A percentile compares a stretch with the other conserved stretches of the same genome.
phyloP scores from a whole-genome alignment of 1,140 invertebrate genomes.

The Drosophila sp. region DNA sequence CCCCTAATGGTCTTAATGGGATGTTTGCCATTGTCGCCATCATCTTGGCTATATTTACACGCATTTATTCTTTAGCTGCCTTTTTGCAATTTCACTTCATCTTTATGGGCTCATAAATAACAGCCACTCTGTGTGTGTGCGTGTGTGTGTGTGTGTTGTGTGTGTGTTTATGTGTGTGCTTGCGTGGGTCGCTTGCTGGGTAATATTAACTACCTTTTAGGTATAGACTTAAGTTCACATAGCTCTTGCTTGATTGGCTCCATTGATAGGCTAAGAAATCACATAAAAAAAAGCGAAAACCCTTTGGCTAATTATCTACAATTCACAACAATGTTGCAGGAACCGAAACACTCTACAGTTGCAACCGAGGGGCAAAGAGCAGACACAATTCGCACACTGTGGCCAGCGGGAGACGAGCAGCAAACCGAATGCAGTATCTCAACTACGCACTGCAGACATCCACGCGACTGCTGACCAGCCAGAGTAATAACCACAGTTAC shows the following conservation, averaged over 20 bases:
- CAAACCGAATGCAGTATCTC: conserved; percentile 84
- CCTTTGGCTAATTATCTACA: conserved; percentile 30
- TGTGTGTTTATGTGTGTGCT: too few species aligned
- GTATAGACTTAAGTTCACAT: neutral
- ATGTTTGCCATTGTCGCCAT: conserved; percentile 76
- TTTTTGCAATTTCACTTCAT: conserved; percentile 68
- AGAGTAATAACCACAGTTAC: conserved; percentile 60
- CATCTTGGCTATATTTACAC: conserved; percentile 33
- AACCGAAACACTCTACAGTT: neutral
- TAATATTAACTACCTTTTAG: conserved; percentile 8
- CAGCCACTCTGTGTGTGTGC: conserved; percentile 35
- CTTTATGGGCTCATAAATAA: conserved; percentile 79
- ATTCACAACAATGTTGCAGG: conserved; percentile 40
- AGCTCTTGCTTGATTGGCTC: neutral
- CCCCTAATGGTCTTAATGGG: conserved; percentile 67
- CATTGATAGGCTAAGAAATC: conserved; percentile 5
- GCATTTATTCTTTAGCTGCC: conserved; percentile 46
- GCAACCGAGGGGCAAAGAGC: too few species aligned
- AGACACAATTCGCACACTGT: conserved; percentile 71
- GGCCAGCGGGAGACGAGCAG: conserved; percentile 69
- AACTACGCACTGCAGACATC: conserved; percentile 84
- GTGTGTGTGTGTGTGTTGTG: conserved; percentile 12
- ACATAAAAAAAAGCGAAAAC: conserved; percentile 3
- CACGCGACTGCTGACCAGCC: conserved; percentile 80
- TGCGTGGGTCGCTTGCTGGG: conserved; percentile 3